These are phyloP conservation scores for Drosophila silvestris DNA, from an alignment of 2,888 invertebrate genomes.

Conservation along the genomic window DNA sequence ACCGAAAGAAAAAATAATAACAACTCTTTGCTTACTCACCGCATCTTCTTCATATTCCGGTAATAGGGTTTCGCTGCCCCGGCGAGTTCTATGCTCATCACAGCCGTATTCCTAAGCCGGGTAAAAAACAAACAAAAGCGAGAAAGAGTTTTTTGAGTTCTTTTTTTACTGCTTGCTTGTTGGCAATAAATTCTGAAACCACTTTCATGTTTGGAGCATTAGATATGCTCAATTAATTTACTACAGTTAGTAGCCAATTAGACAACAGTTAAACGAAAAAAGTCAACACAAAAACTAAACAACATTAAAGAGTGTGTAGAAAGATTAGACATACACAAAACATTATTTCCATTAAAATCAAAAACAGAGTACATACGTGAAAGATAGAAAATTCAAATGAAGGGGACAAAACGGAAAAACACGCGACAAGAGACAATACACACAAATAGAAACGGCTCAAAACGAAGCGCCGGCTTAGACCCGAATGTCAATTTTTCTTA, in stretches of 20 bases:
- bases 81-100: constrained; percentile 85
- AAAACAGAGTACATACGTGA: constrained; percentile 10
- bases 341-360: constrained; percentile 17
- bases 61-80: constrained; percentile 85
- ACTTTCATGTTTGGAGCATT: constrained; percentile 39
- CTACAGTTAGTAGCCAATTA: constrained; percentile 72
- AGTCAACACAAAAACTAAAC: constrained; percentile 35
- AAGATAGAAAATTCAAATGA: constrained; percentile 22
- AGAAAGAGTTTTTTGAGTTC: constrained; percentile 51
- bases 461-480: constrained; percentile 14
- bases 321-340: constrained; percentile 45
- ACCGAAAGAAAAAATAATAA: background rate
- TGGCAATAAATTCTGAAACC: constrained; percentile 19
- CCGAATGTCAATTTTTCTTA: constrained; percentile 84
- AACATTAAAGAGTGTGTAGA: constrained; percentile 37
- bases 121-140: constrained; percentile 45
- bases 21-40: constrained; percentile 81
- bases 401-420: constrained; percentile 33
- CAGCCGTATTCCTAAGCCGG: constrained; percentile 85
- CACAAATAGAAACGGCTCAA: constrained; percentile 37
- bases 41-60: constrained; percentile 85
- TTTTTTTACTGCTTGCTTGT: constrained; percentile 12
- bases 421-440: constrained; percentile 36
- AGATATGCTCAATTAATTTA: constrained; percentile 45
- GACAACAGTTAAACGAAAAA: constrained; percentile 59